Evolutionary conservation across 2,888 invertebrate species (phyloP).

Genomic region (Aethes cnicana): DNA sequence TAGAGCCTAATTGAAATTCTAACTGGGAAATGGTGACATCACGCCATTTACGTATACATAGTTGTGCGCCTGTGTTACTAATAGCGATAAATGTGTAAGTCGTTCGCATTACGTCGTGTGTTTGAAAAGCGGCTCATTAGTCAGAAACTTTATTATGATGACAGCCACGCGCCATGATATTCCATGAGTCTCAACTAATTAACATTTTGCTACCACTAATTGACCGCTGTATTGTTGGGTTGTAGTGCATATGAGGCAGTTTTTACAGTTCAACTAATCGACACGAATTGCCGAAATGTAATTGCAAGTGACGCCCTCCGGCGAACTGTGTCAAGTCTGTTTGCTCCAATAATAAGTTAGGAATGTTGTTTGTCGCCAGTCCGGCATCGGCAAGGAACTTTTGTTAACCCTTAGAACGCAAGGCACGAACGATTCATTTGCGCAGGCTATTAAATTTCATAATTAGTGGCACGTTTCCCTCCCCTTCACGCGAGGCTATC

Average conservation of each 20-base stretch:
- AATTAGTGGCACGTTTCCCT: slow-evolving; percentile 43
- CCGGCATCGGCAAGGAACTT: no score
- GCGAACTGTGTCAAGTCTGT: background rate
- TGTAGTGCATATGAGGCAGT: no score
- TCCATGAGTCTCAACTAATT: slow-evolving; percentile 1
- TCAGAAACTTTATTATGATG: slow-evolving; percentile 24
- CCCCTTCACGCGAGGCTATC: slow-evolving; percentile 20
- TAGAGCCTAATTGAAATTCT: slow-evolving; percentile 18
- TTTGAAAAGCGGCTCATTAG: slow-evolving; percentile 63
- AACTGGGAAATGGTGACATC: slow-evolving; percentile 9
- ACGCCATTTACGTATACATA: slow-evolving; percentile 9
- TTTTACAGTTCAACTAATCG: no score
- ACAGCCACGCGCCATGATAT: slow-evolving; percentile 11
- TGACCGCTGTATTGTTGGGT: no score
- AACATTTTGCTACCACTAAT: background rate
- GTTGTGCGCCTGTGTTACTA: background rate
- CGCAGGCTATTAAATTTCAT: slow-evolving; percentile 46
- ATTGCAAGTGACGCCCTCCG: no score
- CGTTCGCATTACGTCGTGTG: slow-evolving; percentile 54
- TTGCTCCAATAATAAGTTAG: slow-evolving; percentile 4
- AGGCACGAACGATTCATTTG: slow-evolving; percentile 50
- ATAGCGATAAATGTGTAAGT: slow-evolving; percentile 45
- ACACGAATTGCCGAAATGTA: background rate
- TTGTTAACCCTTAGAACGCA: slow-evolving; percentile 37
- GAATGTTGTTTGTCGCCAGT: no score